These are phyloP conservation scores for Crax fasciolata DNA, from an alignment of 2,797 vertebrate genomes.

Conservation along the genomic window DNA sequence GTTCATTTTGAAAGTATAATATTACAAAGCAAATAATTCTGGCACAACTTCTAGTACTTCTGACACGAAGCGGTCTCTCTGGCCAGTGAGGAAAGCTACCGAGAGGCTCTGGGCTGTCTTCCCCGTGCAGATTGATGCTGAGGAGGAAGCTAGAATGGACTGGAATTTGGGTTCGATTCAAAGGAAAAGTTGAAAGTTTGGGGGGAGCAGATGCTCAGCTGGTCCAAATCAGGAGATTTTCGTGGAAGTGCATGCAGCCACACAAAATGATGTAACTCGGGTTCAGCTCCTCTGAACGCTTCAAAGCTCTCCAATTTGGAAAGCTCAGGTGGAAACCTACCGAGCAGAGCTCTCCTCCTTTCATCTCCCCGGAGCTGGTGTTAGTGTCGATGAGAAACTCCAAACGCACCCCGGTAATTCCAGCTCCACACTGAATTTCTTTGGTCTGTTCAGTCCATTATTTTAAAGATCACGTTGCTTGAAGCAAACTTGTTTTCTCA, in stretches of 20 bases:
- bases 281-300: conserved; percentile 16
- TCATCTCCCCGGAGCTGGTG: not conserved
- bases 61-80: conserved; percentile 41
- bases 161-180: conserved; percentile 64
- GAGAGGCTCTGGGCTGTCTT: conserved; percentile 48
- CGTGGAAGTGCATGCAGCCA: not conserved
- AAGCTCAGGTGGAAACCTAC: conserved; percentile 37
- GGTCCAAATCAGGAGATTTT: conserved; percentile 53
- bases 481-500: conserved; percentile 8
- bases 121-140: conserved; percentile 19
- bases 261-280: conserved; percentile 41
- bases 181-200: conserved; percentile 62
- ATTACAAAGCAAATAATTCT: conserved; percentile 63
- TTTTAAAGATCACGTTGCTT: conserved; percentile 6
- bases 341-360: not conserved
- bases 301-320: not conserved
- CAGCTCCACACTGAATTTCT: not conserved
- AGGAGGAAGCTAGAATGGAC: conserved; percentile 35
- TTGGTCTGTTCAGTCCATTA: not conserved
- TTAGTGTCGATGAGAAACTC: not conserved
- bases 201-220: conserved; percentile 67
- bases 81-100: conserved; percentile 35
- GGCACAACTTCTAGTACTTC: conserved; percentile 56
- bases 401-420: not conserved
- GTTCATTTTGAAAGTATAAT: conserved; percentile 19